phyloP scores from a whole-genome alignment of 2,888 invertebrate species.

The Busseola fusca region DNA sequence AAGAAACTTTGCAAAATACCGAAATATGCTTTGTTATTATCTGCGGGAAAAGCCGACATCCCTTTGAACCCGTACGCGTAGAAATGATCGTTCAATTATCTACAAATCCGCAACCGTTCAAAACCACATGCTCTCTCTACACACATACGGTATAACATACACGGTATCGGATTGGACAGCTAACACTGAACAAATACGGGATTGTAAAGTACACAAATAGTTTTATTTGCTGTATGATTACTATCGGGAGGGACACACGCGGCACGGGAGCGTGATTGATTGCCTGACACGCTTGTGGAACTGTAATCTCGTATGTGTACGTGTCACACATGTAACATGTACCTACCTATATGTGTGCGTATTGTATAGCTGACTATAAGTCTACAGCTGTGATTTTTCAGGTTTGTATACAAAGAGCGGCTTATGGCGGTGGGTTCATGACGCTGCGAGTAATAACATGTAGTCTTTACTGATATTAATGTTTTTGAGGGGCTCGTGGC shows the following conservation, averaged over 20 bases:
- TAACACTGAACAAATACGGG: constrained; percentile 48
- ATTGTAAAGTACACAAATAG: constrained; percentile 47
- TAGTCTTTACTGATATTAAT: neutral
- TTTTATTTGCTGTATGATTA: constrained; percentile 56
- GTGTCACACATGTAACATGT: constrained; percentile 11
- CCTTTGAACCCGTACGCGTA: constrained; percentile 14
- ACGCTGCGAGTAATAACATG: constrained; percentile 2
- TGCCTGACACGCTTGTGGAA: constrained; percentile 56
- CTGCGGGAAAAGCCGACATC: constrained; percentile 2
- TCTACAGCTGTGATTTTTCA: constrained; percentile 26
- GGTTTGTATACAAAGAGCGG: neutral
- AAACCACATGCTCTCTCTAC: constrained; percentile 30
- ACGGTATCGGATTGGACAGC: constrained; percentile 24
- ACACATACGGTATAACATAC: constrained; percentile 13
- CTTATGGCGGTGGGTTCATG: neutral
- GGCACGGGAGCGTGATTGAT: constrained; percentile 54
- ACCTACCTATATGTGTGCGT: neutral
- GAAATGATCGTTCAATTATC: neutral
- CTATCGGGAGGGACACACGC: constrained; percentile 46
- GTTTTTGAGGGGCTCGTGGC: too few species aligned
- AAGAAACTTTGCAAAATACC: constrained; percentile 10
- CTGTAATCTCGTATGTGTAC: constrained; percentile 47
- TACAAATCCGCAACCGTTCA: constrained; percentile 22
- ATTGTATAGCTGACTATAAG: constrained; percentile 20
- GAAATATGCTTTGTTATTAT: constrained; percentile 21